These are phyloP conservation scores for Athene noctua DNA, from an alignment of 2,113 vertebrate species.

Conservation along the genomic window DNA sequence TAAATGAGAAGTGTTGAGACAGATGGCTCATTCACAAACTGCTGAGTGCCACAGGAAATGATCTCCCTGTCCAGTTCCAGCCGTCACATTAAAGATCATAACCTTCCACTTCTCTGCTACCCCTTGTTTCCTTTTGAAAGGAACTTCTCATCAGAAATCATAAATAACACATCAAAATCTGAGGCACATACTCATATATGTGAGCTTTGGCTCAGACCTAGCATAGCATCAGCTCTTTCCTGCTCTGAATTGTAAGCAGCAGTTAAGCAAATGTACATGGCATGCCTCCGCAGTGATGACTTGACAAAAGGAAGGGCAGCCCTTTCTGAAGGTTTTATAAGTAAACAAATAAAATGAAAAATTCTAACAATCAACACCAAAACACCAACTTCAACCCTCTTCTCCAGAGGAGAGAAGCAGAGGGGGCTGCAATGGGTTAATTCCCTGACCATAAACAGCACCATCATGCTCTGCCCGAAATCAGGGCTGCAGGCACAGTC, in stretches of 20 bases:
- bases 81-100: neutral
- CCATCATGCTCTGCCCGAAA: neutral
- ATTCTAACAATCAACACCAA: neutral
- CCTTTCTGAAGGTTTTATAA: neutral
- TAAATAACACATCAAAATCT: neutral
- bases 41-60: neutral
- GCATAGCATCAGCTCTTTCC: neutral
- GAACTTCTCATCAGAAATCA: neutral
- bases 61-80: neutral
- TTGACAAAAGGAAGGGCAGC: neutral
- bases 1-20: neutral
- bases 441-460: neutral
- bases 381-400: neutral
- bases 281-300: neutral
- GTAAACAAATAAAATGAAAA: too few relatives aligned
- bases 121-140: neutral
- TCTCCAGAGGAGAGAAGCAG: neutral
- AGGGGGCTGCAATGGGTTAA: neutral
- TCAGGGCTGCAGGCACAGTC: neutral
- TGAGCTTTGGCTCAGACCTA: neutral
- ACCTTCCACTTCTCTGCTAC: neutral
- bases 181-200: neutral
- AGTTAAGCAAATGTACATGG: neutral
- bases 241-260: neutral
- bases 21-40: neutral